phyloP scores from a whole-genome alignment of 1,140 invertebrate genomes.

The Cherax destructor region DNA sequence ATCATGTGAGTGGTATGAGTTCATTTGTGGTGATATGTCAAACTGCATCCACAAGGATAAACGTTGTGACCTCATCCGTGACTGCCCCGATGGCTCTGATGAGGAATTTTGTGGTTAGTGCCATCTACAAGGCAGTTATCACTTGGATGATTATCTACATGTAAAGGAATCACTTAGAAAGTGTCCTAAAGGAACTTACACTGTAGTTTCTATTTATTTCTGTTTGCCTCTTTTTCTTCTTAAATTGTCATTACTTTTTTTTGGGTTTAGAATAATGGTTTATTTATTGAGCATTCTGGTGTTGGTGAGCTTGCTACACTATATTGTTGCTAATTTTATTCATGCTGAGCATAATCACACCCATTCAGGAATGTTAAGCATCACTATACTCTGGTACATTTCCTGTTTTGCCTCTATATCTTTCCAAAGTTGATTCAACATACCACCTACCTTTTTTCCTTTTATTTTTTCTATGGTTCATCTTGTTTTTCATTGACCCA shows the following conservation, averaged over 20 bases:
- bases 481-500: too few species aligned
- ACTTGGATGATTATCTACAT: constrained; percentile 2
- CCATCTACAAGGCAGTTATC: neutral
- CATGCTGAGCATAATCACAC: too few species aligned
- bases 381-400: too few species aligned
- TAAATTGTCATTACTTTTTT: neutral
- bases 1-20: constrained; percentile 38
- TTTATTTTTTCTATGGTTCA: too few species aligned
- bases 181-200: neutral
- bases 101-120: constrained; percentile 72
- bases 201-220: neutral
- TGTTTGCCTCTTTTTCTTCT: neutral
- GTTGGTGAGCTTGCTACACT: neutral
- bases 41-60: constrained; percentile 48
- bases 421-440: too few species aligned
- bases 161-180: neutral
- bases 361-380: too few species aligned
- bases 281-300: neutral
- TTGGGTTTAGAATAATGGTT: neutral
- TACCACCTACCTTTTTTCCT: too few species aligned
- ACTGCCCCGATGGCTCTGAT: constrained; percentile 76
- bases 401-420: too few species aligned
- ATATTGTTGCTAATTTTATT: too few species aligned
- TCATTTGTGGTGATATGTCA: constrained; percentile 58
- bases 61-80: constrained; percentile 80